Evolutionary conservation across 2,888 invertebrate species (phyloP).

Genomic region (Himalopsyche anomala): DNA sequence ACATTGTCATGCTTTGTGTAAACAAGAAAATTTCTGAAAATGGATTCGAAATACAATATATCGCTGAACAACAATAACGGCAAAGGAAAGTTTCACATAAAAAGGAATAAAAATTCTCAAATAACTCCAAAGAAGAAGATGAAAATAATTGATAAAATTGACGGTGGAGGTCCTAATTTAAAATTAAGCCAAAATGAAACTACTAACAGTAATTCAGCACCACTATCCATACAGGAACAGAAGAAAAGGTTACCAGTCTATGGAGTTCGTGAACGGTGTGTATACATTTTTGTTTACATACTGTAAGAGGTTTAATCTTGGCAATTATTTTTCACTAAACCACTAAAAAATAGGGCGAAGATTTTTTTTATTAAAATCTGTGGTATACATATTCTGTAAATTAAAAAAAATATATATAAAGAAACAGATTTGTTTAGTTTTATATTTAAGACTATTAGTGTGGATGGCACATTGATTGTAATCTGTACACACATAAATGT

Average conservation of each 20-base stretch:
- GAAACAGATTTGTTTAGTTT: no score
- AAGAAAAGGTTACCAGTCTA: constrained; percentile 77
- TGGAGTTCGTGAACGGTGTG: constrained; percentile 73
- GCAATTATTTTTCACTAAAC: no score
- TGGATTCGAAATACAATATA: constrained; percentile 64
- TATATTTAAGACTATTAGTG: no score
- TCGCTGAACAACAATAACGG: constrained; percentile 48
- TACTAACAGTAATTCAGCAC: constrained; percentile 6
- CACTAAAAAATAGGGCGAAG: no score
- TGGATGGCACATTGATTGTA: no score
- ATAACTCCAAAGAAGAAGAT: constrained; percentile 54
- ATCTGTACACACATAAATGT: no score
- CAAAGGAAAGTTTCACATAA: constrained; percentile 56
- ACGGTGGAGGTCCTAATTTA: constrained; percentile 40
- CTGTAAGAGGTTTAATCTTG: no score
- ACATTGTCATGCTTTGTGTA: constrained; percentile 31
- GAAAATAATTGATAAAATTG: constrained; percentile 54
- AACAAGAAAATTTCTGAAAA: constrained; percentile 48
- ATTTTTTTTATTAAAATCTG: no score
- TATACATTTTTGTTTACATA: background rate
- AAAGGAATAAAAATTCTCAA: constrained; percentile 47
- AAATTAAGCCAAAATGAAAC: constrained; percentile 22
- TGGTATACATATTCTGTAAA: no score
- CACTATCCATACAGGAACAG: constrained; percentile 68
- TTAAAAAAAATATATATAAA: no score